Conservation (phyloP, 2,888 invertebrate species). For the Nemurella pictetii region DNA sequence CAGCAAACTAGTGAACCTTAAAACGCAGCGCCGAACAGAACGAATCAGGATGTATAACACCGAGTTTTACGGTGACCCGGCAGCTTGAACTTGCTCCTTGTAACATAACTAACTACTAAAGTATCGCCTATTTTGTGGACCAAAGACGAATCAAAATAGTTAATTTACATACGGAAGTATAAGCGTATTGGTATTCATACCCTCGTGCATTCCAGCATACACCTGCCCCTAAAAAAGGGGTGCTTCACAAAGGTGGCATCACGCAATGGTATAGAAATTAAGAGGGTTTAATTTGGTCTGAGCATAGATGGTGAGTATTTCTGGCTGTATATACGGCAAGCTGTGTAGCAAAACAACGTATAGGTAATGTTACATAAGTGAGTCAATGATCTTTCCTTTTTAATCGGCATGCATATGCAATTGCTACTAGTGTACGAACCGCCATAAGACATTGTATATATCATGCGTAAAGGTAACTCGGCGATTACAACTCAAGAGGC, state of each 20-base stretch:
- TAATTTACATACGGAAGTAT: background rate
- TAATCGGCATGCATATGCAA: background rate
- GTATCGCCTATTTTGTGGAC: background rate
- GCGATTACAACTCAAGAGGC: background rate
- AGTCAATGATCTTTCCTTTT: background rate
- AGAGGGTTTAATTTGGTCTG: too few species aligned
- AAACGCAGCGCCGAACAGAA: background rate
- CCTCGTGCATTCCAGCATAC: background rate
- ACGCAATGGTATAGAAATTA: too few species aligned
- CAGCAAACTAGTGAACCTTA: conserved; percentile 3
- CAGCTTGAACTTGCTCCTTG: background rate
- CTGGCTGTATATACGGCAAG: too few species aligned
- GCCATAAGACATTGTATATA: background rate
- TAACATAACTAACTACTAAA: background rate
- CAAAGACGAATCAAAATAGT: background rate
- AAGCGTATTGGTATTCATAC: background rate
- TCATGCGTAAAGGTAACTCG: background rate
- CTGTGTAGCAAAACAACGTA: too few species aligned
- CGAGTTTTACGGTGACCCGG: background rate
- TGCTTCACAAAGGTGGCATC: too few species aligned
- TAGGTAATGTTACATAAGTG: background rate
- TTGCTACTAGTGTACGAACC: background rate
- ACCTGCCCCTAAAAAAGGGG: background rate
- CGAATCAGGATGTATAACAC: background rate
- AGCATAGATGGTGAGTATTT: background rate